Conservation (phyloP, 2,113 vertebrate species). For the Rhinolophus sinicus region DNA sequence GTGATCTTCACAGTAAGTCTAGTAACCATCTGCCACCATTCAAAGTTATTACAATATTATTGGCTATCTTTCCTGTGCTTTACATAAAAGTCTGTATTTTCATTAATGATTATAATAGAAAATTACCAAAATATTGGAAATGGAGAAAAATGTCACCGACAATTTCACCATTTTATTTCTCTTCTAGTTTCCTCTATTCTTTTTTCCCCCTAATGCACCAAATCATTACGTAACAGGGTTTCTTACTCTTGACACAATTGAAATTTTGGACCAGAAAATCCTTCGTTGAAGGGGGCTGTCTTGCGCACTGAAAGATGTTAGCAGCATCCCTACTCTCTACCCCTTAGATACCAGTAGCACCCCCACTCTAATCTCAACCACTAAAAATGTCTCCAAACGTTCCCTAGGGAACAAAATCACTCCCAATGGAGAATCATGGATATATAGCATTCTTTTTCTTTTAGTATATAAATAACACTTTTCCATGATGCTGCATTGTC, state of each 20-base stretch:
- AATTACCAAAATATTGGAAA: conserved; percentile 30
- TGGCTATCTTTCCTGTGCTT: too few species aligned
- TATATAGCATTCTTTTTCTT: neutral
- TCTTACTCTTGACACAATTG: neutral
- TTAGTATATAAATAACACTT: neutral
- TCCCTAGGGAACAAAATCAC: neutral
- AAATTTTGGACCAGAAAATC: neutral
- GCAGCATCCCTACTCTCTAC: neutral
- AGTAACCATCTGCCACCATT: too few species aligned
- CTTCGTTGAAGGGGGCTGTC: too few species aligned
- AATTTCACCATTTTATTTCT: neutral
- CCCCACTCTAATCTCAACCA: neutral
- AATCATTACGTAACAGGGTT: neutral
- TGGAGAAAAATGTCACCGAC: neutral
- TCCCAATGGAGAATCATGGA: neutral
- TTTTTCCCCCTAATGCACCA: neutral
- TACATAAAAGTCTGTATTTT: conserved; percentile 8
- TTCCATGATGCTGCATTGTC: neutral
- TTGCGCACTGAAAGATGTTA: neutral
- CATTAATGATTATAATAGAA: conserved; percentile 21
- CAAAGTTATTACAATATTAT: too few species aligned
- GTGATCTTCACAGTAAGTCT: too few species aligned
- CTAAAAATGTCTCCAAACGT: neutral
- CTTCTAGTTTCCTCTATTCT: neutral
- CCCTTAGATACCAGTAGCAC: neutral